Evolutionary conservation across 2,888 invertebrate genomes (phyloP), one percentile per base, ranked within the genome.

Genomic region (Acrobeloides nanus): DNA sequence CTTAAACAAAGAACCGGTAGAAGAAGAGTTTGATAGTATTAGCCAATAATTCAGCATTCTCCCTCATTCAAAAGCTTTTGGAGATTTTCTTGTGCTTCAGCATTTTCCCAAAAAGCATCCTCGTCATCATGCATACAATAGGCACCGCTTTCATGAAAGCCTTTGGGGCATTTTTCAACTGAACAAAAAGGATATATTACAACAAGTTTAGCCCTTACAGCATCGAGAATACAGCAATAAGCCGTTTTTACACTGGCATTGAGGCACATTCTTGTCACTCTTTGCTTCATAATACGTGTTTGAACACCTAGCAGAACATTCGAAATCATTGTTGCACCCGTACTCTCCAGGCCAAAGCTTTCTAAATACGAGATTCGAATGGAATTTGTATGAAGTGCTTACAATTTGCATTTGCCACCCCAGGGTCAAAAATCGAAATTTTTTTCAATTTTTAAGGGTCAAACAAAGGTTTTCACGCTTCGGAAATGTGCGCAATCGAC

Each of bases 301-400:
- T 15, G 60, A 56, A 40, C 70, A 70, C 17, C 70, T 57, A 0
- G 66, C 48, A 10, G 56, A 46, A 49, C 70, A 70, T 47, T 70
- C 68, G 3, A 41, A 38, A 43, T 70, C 66, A 6, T 57, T 49
- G 29, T 55, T 45, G 38, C 70, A 70, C 7, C 70, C 70, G 41
- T 70, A 70, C 46, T 70, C 70, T 23, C 70, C 70, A 3, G 70
- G 70, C 68, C 68, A 70, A 1, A 68, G 46, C 29, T 65, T 66
- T 53, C 67, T 69, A 33, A 35, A 59, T n/a, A 3, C 10, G 27
- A n/a, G n/a, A n/a, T n/a, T n/a, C n/a, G n/a, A n/a, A n/a, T n/a
- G n/a, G n/a, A n/a, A n/a, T n/a, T n/a, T n/a, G n/a, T n/a, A n/a
- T n/a, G n/a, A n/a, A n/a, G n/a, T n/a, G 38, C 61, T 46, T 35